Percentiles rank a stretch among this genome's conserved stretches.
Conservation (phyloP, 2,888 invertebrate species). For the Aporophyla nigra region DNA sequence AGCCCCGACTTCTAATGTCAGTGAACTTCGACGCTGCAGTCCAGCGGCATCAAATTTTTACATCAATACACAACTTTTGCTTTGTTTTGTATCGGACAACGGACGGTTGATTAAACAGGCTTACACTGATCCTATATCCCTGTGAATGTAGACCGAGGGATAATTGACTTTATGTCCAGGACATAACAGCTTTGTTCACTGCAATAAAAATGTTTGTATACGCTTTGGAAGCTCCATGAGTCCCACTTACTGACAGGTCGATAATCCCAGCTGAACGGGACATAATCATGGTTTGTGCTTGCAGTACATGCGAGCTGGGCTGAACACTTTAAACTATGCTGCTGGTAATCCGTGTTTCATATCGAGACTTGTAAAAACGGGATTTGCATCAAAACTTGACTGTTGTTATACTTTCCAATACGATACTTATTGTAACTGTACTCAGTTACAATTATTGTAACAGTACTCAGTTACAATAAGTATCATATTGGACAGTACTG, state of each 20-base stretch:
- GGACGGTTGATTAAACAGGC: slow-evolving; percentile 65
- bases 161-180: slow-evolving; percentile 31
- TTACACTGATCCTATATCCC: slow-evolving; percentile 51
- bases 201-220: slow-evolving; percentile 23
- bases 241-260: slow-evolving; percentile 70
- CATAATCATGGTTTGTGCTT: slow-evolving; percentile 63
- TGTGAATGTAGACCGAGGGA: neutral
- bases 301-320: slow-evolving; percentile 11
- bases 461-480: too few relatives aligned
- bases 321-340: slow-evolving; percentile 28
- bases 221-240: slow-evolving; percentile 68
- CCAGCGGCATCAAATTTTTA: slow-evolving; percentile 55
- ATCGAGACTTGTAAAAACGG: too few relatives aligned
- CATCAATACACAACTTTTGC: slow-evolving; percentile 59
- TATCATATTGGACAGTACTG: too few relatives aligned
- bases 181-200: slow-evolving; percentile 13
- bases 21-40: slow-evolving; percentile 36
- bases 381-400: neutral
- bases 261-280: slow-evolving; percentile 64
- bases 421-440: neutral
- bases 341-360: neutral
- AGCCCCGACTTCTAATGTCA: slow-evolving; percentile 19
- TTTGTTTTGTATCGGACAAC: slow-evolving; percentile 60
- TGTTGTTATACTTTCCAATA: neutral
- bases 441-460: too few relatives aligned